phyloP scores from a whole-genome alignment of 2,113 vertebrate genomes.

The Silurus meridionalis region DNA sequence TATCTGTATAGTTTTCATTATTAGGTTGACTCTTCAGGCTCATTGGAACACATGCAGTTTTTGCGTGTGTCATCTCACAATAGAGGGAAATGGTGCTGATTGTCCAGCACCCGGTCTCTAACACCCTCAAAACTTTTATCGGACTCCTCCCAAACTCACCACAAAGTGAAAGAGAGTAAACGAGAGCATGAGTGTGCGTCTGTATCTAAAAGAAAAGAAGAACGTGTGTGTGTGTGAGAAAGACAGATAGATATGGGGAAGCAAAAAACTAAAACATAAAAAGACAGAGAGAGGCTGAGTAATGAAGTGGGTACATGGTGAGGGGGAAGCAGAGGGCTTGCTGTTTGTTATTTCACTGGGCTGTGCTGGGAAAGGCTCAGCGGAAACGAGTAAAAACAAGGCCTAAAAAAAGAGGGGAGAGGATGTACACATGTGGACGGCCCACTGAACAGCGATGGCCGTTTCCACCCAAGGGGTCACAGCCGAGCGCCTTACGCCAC shows the following conservation, averaged over 20 bases:
- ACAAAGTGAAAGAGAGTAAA: slow-evolving; percentile 19
- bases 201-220: neutral
- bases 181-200: neutral
- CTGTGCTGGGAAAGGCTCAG: slow-evolving; percentile 53
- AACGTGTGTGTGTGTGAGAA: neutral
- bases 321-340: slow-evolving; percentile 38
- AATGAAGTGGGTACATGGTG: slow-evolving; percentile 22
- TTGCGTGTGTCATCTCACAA: slow-evolving; percentile 35
- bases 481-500: neutral
- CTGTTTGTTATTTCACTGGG: slow-evolving; percentile 55
- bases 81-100: slow-evolving; percentile 50
- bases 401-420: slow-evolving; percentile 47
- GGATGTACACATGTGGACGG: slow-evolving; percentile 50
- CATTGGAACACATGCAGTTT: neutral
- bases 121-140: slow-evolving; percentile 23
- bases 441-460: slow-evolving; percentile 29
- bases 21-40: neutral
- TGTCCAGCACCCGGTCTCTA: slow-evolving; percentile 26
- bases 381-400: slow-evolving; percentile 52
- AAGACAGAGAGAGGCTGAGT: neutral
- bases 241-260: slow-evolving; percentile 15
- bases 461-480: slow-evolving; percentile 43
- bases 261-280: neutral
- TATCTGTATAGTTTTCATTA: neutral
- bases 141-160: slow-evolving; percentile 24